These are phyloP conservation scores for Chelonus formosanus DNA, from an alignment of 2,888 invertebrate genomes.

Conservation along the genomic window DNA sequence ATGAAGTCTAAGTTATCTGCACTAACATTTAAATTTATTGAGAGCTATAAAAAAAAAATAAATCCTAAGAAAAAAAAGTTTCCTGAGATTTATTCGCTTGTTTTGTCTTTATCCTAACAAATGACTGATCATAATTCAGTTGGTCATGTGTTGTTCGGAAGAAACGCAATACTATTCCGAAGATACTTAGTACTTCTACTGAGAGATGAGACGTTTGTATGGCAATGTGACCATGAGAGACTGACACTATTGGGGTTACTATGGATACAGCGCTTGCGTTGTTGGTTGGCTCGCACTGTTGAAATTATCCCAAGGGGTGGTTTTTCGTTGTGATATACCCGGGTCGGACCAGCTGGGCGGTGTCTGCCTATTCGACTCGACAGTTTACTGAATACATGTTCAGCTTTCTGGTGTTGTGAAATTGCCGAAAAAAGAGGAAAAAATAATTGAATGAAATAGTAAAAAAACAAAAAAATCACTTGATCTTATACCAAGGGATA, in stretches of 20 bases:
- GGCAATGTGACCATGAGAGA: constrained; percentile 20
- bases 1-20: too few species aligned
- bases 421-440: not conserved
- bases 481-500: not conserved
- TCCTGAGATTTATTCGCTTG: too few species aligned
- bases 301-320: constrained; percentile 50
- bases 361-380: constrained; percentile 62
- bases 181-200: too few species aligned
- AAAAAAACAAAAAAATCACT: constrained; percentile 14
- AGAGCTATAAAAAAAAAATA: too few species aligned
- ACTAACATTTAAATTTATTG: too few species aligned
- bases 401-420: constrained; percentile 30
- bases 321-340: constrained; percentile 60
- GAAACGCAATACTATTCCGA: too few species aligned
- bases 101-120: too few species aligned
- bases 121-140: too few species aligned
- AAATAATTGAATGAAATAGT: not conserved
- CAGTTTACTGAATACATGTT: too few species aligned
- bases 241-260: constrained; percentile 47
- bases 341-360: constrained; percentile 67
- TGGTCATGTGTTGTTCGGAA: too few species aligned
- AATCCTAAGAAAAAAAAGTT: too few species aligned
- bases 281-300: constrained; percentile 23
- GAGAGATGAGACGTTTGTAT: too few species aligned
- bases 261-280: constrained; percentile 57